Conservation (phyloP, 53 echinoderm and acorn worm genomes). For the Arbacia lixula region DNA sequence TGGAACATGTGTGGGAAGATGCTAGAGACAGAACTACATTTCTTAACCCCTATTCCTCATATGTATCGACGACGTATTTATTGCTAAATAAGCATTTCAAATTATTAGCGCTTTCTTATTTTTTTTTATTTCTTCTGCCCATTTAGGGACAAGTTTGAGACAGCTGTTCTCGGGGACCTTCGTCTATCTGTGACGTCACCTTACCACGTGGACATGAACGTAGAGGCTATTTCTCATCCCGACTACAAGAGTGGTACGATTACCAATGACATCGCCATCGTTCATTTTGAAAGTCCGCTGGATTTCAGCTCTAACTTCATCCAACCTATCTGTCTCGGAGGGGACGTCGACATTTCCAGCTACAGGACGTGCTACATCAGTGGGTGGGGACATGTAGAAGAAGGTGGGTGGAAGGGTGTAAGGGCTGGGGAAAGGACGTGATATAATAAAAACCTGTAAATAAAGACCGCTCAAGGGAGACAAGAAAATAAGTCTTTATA, state of each 20-base stretch:
- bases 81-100: too few relatives aligned
- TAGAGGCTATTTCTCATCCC: conserved; percentile 61
- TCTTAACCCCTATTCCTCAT: too few relatives aligned
- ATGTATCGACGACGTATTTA: too few relatives aligned
- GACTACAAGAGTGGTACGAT: conserved; percentile 46
- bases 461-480: too few relatives aligned
- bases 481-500: too few relatives aligned
- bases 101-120: too few relatives aligned
- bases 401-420: conserved; percentile 3
- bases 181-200: conserved; percentile 50
- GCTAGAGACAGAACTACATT: too few relatives aligned
- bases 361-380: conserved; percentile 57
- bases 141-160: conserved; percentile 41
- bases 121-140: too few relatives aligned
- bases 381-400: conserved; percentile 62
- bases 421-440: too few relatives aligned
- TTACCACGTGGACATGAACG: conserved; percentile 54
- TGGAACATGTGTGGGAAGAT: too few relatives aligned
- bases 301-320: conserved; percentile 1
- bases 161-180: conserved; percentile 62
- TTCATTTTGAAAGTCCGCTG: conserved; percentile 38
- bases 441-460: too few relatives aligned
- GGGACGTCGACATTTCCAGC: background rate
- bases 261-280: conserved; percentile 59
- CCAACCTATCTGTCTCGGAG: conserved; percentile 55